Evolutionary conservation across 1,140 invertebrate genomes (phyloP), one percentile per base, ranked within the genome.

Genomic region (Rhagoletis pomonella): DNA sequence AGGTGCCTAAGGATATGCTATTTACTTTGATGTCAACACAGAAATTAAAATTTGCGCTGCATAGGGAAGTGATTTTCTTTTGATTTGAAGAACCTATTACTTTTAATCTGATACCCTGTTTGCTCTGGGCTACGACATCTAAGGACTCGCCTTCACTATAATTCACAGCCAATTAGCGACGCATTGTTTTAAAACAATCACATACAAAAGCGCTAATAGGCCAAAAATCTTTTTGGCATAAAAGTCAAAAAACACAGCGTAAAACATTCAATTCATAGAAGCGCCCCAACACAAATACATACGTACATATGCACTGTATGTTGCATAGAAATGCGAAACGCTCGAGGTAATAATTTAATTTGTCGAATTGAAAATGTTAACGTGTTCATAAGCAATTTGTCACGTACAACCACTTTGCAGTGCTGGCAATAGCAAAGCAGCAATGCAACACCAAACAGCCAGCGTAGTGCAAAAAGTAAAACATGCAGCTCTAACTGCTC

Each of bases 351-450:
- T 90, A 88, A 89, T 90, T 91, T 91, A 90, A 89, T 91, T 91
- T 89, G 69, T 87, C 88, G 84, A 85, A 60, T 62, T 85, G n/a
- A 86, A 39, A 87, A 86, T 86, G 88, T 88, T 91, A 91, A 91
- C 91, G 87, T 90, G 90, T 88, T 89, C 91, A 90, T 90, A 73
- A 91, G 89, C 91, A 91, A 91, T 91, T 91, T 91, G 91, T 91
- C 91, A 91, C 91, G 91, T 91, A 91, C 90, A 89, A 91, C 85
- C 89, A 91, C 90, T 91, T 91, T 91, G 47, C 73, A n/a, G 47
- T 55, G 47, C 47, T 81, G 47, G 5, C 47, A 81, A 55, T 47
- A 73, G 17, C 42, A 73, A 73, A 69, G 39, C 44, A 47, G 29
- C 69, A 77, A 14, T 29, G 29, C 44, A 81, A 55, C 47, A 55